phyloP scores from a whole-genome alignment of 2,113 vertebrate genomes.

The Nipponia nippon region DNA sequence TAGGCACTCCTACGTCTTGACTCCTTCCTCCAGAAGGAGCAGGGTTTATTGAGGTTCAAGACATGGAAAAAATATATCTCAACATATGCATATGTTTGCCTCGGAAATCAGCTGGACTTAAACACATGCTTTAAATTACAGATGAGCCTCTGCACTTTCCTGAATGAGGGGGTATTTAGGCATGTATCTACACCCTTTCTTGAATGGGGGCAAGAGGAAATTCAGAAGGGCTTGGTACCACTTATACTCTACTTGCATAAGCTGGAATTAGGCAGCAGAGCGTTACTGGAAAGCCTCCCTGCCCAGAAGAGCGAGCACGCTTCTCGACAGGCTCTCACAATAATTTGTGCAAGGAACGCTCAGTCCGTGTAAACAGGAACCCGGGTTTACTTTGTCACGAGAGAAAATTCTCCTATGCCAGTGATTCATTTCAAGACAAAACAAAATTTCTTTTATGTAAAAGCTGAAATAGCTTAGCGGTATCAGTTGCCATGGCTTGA shows the following conservation, averaged over 20 bases:
- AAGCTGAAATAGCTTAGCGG: background rate
- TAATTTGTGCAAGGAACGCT: rapidly evolving
- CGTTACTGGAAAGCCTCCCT: background rate
- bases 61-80: background rate
- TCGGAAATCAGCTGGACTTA: background rate
- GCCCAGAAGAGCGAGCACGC: background rate
- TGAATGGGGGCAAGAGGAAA: background rate
- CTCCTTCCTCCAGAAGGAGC: background rate
- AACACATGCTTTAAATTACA: background rate
- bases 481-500: background rate
- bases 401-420: background rate
- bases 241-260: background rate
- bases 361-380: background rate
- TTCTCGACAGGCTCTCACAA: rapidly evolving
- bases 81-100: rapidly evolving
- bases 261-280: background rate
- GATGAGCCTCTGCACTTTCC: background rate
- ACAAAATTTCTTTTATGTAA: background rate
- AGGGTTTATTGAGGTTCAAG: rapidly evolving
- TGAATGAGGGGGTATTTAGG: background rate
- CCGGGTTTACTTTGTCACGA: background rate
- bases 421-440: background rate
- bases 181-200: background rate
- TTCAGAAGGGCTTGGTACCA: background rate
- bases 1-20: background rate